Evolutionary conservation across 64 coral and sea anemone species (phyloP), one percentile per base, ranked within the genome.

Genomic region (Pachyseris speciosa): DNA sequence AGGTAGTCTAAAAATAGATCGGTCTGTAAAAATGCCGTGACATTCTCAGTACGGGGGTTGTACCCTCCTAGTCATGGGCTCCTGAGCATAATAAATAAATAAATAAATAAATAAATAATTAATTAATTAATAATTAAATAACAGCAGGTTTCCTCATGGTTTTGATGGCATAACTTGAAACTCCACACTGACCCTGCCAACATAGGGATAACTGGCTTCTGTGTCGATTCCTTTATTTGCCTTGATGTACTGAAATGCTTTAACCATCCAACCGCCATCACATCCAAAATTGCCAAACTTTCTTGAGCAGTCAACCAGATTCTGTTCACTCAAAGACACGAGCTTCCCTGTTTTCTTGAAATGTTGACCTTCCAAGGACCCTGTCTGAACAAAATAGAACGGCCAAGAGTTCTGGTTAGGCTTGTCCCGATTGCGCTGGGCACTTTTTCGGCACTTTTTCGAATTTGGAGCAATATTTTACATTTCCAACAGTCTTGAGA

Each of bases 321-420:
- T 95, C 57, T 98, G 96, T 87, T 98, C 96, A 69, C 96, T 98
- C 11, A 98, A 64, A 34, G 96, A 98, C 6, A 95, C 93, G 13
- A 98, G 80, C 29, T 95, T 95, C 71, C 96, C 96, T 73, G 93
- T 95, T 73, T 95, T 98, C 65, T 75, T 94, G 75, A 95, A 95
- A 59, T 98, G 93, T 41, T 98, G 96, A 34, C 96, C 96, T 74
- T 98, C 96, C 1, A 98, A 74, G 20, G 96, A 94, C 3, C 96
- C 96, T 64, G 96, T 98, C 94, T 96, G 73, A 88, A 4, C 5
- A 63, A 49, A 81, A 32, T 2, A 53, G 0, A 31, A 68, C 22
- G 2, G 16, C 0, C 24, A 63, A 17, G 13, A 57, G 17, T 20
- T 19, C 15, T 19, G 22, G 22, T 19, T 5, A 16, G 4, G 15